Evolutionary conservation across 1,140 invertebrate species (phyloP).

Genomic region (Dendrolimus punctatus): DNA sequence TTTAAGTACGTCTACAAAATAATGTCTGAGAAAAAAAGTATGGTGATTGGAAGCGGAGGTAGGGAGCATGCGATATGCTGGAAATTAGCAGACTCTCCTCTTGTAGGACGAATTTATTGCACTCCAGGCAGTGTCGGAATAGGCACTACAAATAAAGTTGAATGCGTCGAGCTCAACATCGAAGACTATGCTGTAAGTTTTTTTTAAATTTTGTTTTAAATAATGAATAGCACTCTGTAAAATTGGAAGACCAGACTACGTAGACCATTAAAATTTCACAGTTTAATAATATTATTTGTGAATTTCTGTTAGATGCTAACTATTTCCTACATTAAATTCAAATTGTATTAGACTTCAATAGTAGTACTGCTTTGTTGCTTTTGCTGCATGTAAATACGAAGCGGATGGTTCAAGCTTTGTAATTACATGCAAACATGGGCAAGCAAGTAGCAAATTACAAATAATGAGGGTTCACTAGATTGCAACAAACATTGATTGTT

Average conservation of each 20-base stretch:
- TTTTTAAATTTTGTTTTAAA: slow-evolving; percentile 1
- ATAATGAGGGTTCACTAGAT: too few species aligned
- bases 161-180: slow-evolving; percentile 76
- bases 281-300: too few species aligned
- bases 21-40: slow-evolving; percentile 72
- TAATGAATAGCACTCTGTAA: not conserved
- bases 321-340: too few species aligned
- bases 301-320: too few species aligned
- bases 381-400: too few species aligned
- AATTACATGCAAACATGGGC: too few species aligned
- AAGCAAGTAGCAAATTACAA: too few species aligned
- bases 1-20: slow-evolving; percentile 4
- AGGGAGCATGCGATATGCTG: slow-evolving; percentile 95
- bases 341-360: too few species aligned
- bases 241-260: not conserved
- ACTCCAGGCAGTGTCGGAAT: slow-evolving; percentile 95
- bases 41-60: slow-evolving; percentile 94
- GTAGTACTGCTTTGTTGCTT: too few species aligned
- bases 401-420: too few species aligned
- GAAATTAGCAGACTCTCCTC: slow-evolving; percentile 88
- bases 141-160: slow-evolving; percentile 76
- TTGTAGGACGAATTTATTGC: slow-evolving; percentile 83
- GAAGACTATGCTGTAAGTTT: slow-evolving; percentile 79
- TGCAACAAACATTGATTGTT: too few species aligned
- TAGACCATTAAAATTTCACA: not conserved